Evolutionary conservation across 2,888 invertebrate species (phyloP), one percentile per base, ranked within the genome.

Genomic region (Hemistola chrysoprasaria): DNA sequence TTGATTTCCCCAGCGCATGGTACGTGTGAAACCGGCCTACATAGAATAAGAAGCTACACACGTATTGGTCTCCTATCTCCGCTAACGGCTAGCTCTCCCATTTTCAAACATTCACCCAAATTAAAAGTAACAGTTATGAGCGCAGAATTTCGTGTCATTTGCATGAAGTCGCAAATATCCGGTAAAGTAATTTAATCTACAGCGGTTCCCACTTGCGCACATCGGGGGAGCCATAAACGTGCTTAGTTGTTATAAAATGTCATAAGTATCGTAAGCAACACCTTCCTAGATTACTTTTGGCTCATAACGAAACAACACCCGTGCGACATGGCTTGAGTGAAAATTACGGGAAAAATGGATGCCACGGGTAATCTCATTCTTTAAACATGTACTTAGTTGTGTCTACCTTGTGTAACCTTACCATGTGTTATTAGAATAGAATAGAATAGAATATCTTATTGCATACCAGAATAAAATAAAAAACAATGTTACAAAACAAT

Each of bases 211-310:
- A n/a, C n/a, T n/a, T n/a, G n/a, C n/a, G n/a, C n/a, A 27, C 24
- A 30, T 22, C 33, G 20, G 22, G 43, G 38, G 43, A 34, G 7
- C 1, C 7, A 33, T 38, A 38, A 43, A 24, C 22, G 25, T 25
- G 25, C 27, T 22, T 36, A 26, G 28, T 24, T 32, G 35, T 29
- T 33, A 21, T 23, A 33, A 47, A 50, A 56, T 41, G 37, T 43
- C 32, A 11, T 11, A 11, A 32, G 8, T 41, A 34, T 43, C 32
- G 20, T 11, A 11, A 32, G 8, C 27, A 30, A 33, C 48, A 56
- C 44, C 51, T 47, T 47, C 21, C 40, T 44, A 49, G 33, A 56
- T 56, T 56, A 53, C 56, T 53, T 51, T 56, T 38, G 44, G 31
- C 40, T 44, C 40, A 34, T 22, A 30, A 43, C 50, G 35, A 53